phyloP scores from a whole-genome alignment of 2,888 invertebrate genomes.

The Callimorpha dominula region DNA sequence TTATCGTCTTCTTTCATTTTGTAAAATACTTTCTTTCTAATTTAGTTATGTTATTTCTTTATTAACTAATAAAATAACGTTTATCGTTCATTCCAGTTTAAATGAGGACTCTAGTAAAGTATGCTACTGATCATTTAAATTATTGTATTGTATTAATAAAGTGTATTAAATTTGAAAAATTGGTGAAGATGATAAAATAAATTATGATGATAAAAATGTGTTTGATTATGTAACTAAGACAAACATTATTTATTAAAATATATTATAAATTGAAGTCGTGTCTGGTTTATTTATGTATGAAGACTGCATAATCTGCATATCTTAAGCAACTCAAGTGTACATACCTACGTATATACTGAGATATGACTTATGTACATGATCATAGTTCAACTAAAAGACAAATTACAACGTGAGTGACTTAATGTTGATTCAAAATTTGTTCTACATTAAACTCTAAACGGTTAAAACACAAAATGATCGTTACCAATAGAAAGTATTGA shows the following conservation, averaged over 20 bases:
- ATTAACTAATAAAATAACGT: conserved; percentile 82
- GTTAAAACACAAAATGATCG: conserved; percentile 49
- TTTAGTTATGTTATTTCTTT: conserved; percentile 84
- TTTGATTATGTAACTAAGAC: conserved; percentile 57
- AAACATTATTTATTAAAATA: neutral
- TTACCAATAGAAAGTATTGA: conserved; percentile 52
- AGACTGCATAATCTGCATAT: neutral
- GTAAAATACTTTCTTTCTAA: conserved; percentile 76
- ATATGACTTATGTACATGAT: conserved; percentile 6
- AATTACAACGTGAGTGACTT: conserved; percentile 13
- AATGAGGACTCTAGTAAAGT: conserved; percentile 83
- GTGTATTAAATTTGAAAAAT: conserved; percentile 85
- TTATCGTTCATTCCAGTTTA: conserved; percentile 87
- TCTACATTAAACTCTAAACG: conserved; percentile 16
- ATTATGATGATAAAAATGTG: conserved; percentile 77
- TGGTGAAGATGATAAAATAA: conserved; percentile 86
- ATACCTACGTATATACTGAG: neutral
- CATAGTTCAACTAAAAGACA: conserved; percentile 19
- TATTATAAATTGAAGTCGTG: neutral
- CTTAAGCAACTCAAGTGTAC: conserved; percentile 8
- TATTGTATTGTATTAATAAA: conserved; percentile 86
- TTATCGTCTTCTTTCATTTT: conserved; percentile 65
- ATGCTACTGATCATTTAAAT: conserved; percentile 85
- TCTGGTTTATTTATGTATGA: neutral
- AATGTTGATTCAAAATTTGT: conserved; percentile 15